Percentiles rank a stretch among this genome's conserved stretches.
Evolutionary conservation across 2,797 vertebrate species (phyloP).

Genomic region (Dermochelys coriacea): DNA sequence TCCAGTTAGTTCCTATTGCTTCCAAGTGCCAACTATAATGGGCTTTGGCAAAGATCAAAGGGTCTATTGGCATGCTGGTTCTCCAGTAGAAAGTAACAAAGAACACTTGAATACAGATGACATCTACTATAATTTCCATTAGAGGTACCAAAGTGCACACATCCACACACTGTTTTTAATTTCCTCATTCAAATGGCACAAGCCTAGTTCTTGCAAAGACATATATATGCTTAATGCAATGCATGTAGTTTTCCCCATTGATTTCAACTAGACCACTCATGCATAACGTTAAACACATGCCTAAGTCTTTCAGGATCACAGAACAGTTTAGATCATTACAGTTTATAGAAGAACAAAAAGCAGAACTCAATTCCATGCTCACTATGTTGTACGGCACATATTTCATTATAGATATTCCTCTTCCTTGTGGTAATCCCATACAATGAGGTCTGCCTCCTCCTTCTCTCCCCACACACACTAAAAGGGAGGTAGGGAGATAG

Average conservation of each 20-base stretch:
- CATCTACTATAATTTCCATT: no score
- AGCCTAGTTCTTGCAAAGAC: background rate
- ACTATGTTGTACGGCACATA: background rate
- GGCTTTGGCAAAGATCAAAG: background rate
- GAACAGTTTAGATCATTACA: background rate
- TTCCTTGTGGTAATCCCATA: no score
- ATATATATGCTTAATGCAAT: background rate
- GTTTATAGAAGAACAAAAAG: background rate
- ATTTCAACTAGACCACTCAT: background rate
- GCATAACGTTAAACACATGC: background rate
- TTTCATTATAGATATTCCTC: no score
- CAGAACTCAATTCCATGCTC: background rate
- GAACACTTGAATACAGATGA: background rate
- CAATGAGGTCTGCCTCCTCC: no score
- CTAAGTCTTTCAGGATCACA: background rate
- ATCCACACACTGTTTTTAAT: background rate
- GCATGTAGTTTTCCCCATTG: background rate
- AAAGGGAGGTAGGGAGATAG: no score
- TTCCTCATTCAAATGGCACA: background rate
- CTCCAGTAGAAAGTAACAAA: background rate
- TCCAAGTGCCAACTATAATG: background rate
- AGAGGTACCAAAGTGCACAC: no score
- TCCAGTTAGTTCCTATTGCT: background rate
- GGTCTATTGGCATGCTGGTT: background rate
- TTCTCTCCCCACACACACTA: no score